Evolutionary conservation across 1,140 invertebrate species (phyloP), one percentile per base, ranked within the genome.

Genomic region (Drosophila sechellia): DNA sequence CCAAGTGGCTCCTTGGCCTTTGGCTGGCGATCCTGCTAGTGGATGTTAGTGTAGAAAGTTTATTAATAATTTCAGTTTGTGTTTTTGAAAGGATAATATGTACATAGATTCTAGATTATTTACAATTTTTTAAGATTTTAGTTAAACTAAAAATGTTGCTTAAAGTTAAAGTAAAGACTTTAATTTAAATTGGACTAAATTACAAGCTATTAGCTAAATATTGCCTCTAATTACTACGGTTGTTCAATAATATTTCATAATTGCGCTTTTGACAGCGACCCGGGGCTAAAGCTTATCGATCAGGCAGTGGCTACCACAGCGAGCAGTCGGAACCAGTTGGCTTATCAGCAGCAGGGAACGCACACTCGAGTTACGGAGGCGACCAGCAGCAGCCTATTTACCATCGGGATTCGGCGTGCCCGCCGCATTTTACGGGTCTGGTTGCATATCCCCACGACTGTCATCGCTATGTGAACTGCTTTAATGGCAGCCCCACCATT

Each of bases 401-500:
- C 37, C 73, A 90, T 34, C 72, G 79, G 11, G 43, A 71, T 13
- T 68, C 57, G 17, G 83, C 91, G n/a, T 95, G 95, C 78, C 94
- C 95, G 2, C 22, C 78, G 12, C 92, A 92, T 31, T 93, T 93
- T 4, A 94, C 93, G 0, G 95, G 95, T 0, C 91, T 93, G 46
- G 94, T 94, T 63, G 92, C 94, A 1, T 95, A 95, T 84, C 93
- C 93, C 1, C 90, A 93, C 0, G 94, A 96, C 73, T 96, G 96
- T 54, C 93, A 94, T 73, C 94, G 95, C 70, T 96, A 94, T 86
- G 93, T 96, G 8, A 95, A 95, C 77, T 96, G 96, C 75, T 95
- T 93, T 90, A 93, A 94, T 25, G 95, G 95, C 1, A 91, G 93
- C 27, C 94, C 94, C 8, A 90, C 92, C 39, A 92, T 95, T 3